Evolutionary conservation across 30 jellyfish, hydroid and myxozoan species (phyloP), one percentile per base, ranked within the genome.

Genomic region (Rhopilema esculentum): DNA sequence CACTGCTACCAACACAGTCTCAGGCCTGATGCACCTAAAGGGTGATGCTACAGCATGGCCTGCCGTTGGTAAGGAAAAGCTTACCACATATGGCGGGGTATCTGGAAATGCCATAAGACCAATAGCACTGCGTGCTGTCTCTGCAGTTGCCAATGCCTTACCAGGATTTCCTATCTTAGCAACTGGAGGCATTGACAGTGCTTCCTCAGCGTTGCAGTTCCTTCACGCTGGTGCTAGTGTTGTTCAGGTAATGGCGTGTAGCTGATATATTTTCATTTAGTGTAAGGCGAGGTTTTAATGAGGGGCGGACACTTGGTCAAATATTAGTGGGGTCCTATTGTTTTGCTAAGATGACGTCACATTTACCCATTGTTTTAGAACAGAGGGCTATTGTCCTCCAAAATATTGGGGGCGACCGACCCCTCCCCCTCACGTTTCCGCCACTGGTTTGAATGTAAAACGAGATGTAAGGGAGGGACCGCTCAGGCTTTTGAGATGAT

Each of bases 21-120:
- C 99, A 0, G 99, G 99, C 80, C 80, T 94, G 30, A 89, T 94
- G 99, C 99, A 94, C 64, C 69, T 94, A 28, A 85, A 89, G 49
- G 92, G 91, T n/a, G 87, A 89, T 85, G 97, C 83, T 21, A 66
- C 96, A 2, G 97, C 99, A 19, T 94, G 99, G 99, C 99, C 99
- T 23, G 84, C 90, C 0, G 83, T 94, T 29, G 99, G 99, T 18
- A 76, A 89, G 65, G 97, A 77, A 73, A 89, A 94, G 82, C 93
- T 95, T 21, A 94, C 99, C 18, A 94, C 99, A 7, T 94, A 94
- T 72, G 99, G 99, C 20, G 99, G 99, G 1, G 99, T 94, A 20
- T 94, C 99, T 74, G 99, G 99, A 21, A 94, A 94, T 80, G 97
- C 99, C 75, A 94, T 94, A 40, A 95, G 99, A 32, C 99, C 99